Evolutionary conservation across 2,797 vertebrate genomes (phyloP).

Genomic region (Pseudotriccus pelzelni): DNA sequence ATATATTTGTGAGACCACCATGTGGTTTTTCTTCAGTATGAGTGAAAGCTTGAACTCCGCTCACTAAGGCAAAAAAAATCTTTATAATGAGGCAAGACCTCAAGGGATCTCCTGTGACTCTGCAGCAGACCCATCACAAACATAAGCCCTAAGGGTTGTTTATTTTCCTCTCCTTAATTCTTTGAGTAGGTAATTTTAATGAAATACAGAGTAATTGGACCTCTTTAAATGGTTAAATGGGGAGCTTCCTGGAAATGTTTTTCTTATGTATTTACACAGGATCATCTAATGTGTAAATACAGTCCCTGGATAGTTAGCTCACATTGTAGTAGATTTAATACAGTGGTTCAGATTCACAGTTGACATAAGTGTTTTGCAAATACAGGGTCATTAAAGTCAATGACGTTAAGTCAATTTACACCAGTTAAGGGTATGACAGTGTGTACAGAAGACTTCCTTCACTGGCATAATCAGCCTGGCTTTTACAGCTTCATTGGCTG

Average conservation of each 20-base stretch:
- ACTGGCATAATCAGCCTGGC: background rate
- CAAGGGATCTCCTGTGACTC: background rate
- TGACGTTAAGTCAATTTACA: background rate
- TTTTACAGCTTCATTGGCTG: background rate
- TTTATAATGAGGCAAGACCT: background rate
- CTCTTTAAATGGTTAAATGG: background rate
- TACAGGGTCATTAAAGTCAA: background rate
- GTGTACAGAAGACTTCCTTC: background rate
- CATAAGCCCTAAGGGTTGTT: background rate
- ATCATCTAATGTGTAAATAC: slow-evolving; percentile 8
- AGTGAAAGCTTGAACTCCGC: background rate
- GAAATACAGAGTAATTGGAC: background rate
- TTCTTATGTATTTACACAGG: background rate
- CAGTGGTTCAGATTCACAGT: background rate
- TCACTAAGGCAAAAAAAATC: background rate
- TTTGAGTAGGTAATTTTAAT: background rate
- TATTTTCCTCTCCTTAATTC: background rate
- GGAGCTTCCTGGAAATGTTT: slow-evolving; percentile 46
- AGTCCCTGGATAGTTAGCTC: background rate
- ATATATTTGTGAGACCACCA: background rate
- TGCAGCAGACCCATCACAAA: background rate
- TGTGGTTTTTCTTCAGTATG: background rate
- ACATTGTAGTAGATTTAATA: slow-evolving; percentile 5
- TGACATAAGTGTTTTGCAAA: slow-evolving; percentile 41
- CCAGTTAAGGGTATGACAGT: background rate